phyloP scores from a whole-genome alignment of 2,888 invertebrate species.

The Habroteleia sp. region DNA sequence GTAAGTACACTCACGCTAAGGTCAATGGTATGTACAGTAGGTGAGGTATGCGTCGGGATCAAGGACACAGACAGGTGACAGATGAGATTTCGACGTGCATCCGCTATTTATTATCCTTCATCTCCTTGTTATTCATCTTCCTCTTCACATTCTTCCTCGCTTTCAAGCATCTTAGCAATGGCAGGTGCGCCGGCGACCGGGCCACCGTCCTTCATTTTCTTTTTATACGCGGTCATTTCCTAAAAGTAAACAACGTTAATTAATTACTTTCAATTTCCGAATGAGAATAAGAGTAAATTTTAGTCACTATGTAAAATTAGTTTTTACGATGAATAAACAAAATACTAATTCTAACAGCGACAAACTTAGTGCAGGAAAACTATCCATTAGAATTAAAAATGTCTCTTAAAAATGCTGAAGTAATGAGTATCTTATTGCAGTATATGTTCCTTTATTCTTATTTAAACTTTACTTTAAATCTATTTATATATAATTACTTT shows the following conservation, averaged over 20 bases:
- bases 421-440: too few species aligned
- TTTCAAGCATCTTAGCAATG: conserved; percentile 84
- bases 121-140: conserved; percentile 84
- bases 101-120: conserved; percentile 82
- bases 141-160: conserved; percentile 85
- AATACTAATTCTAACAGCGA: too few species aligned
- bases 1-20: conserved; percentile 82
- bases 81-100: conserved; percentile 80
- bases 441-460: too few species aligned
- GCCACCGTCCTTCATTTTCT: conserved; percentile 83
- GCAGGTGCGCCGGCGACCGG: conserved; percentile 81
- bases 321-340: too few species aligned
- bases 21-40: conserved; percentile 82
- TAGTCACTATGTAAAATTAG: too few species aligned
- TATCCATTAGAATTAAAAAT: too few species aligned
- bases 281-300: too few species aligned
- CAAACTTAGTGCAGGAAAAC: too few species aligned
- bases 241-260: conserved; percentile 81
- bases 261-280: too few species aligned
- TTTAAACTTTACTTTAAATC: too few species aligned
- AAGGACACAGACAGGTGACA: conserved; percentile 80
- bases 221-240: conserved; percentile 94
- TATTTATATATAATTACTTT: too few species aligned
- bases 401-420: too few species aligned
- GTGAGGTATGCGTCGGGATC: conserved; percentile 81